Base-by-base conservation (phyloP, 2,113 vertebrate genomes). In the Redunca redunca region DNA sequence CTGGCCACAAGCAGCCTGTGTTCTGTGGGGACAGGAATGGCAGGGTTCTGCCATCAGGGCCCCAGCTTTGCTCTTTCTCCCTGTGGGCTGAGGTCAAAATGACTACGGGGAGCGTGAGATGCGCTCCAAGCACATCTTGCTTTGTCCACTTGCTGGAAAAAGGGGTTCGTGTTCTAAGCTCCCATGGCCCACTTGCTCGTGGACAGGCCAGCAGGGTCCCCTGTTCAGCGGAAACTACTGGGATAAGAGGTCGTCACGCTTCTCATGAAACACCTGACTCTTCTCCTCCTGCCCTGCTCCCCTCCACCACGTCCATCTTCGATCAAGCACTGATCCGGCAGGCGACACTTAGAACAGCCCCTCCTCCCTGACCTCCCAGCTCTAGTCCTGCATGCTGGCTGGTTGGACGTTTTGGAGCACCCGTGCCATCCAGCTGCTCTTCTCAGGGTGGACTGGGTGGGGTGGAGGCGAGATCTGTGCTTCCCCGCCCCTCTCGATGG, bases 141-240 rank as follows among this genome's bases (percentile, higher is more conserved):
- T 40, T 40, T 40, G 40, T 3, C 53, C 17, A 17, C 19, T 26
- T 5, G 25, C 55, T 1, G 28, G 53, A 52, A 3, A 58, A n/a
- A 4, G 71, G 52, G 6, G 13, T 2, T 7, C 0, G 1, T 0
- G 10, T 3, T 6, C 7, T 0, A 3, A 48, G 62, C 10, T 5
- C 0, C 71, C 0, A 10, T 0, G n/a, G 46, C 28, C 46, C 43
- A 6, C 17, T 10, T n/a, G 74, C 17, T 15, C 4, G 0, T 1
- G 48, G 40, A 8, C 21, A 8, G 30, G 71, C n/a, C 64, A 33
- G 4, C 19, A 0, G 26, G 62, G 62, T 3, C 26, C 25, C 43
- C 19, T 1, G 52, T 1, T 46, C 26, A 7, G 33, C 0, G 6
- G n/a, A 19, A 40, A 84, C 67, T 17, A 10, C 2, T 33, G 85